phyloP scores from a whole-genome alignment of 2,888 invertebrate genomes.

The Bugula neritina region DNA sequence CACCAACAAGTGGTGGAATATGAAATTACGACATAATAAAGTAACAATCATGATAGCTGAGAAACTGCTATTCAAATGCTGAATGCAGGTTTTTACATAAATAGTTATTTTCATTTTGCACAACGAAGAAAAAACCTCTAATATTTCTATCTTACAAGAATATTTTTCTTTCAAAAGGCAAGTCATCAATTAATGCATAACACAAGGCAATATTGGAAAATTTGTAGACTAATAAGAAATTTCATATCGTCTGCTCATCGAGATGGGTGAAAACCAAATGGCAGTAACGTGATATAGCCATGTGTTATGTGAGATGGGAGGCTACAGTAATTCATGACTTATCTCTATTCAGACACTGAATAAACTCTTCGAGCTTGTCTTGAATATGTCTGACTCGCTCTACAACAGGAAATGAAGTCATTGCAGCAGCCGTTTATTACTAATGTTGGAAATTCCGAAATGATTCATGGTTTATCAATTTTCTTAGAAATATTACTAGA shows the following conservation, averaged over 20 bases:
- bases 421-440: neutral
- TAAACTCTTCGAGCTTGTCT: slow-evolving; percentile 96
- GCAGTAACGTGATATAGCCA: neutral
- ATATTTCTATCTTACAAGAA: too few relatives aligned
- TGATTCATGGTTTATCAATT: too few relatives aligned
- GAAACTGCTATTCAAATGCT: too few relatives aligned
- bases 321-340: slow-evolving; percentile 56
- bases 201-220: neutral
- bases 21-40: too few relatives aligned
- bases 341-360: slow-evolving; percentile 90
- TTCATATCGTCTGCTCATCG: neutral
- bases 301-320: neutral
- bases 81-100: too few relatives aligned
- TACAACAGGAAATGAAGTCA: slow-evolving; percentile 38
- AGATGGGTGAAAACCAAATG: neutral
- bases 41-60: too few relatives aligned
- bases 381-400: slow-evolving; percentile 91
- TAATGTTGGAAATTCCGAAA: neutral
- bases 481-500: too few relatives aligned
- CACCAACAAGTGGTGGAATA: too few relatives aligned
- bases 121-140: too few relatives aligned
- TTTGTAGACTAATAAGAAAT: neutral
- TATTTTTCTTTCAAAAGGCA: too few relatives aligned
- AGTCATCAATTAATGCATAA: neutral
- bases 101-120: too few relatives aligned